These are phyloP conservation scores for Danionella cerebrum DNA, from an alignment of 2,113 vertebrate genomes.

Conservation along the genomic window DNA sequence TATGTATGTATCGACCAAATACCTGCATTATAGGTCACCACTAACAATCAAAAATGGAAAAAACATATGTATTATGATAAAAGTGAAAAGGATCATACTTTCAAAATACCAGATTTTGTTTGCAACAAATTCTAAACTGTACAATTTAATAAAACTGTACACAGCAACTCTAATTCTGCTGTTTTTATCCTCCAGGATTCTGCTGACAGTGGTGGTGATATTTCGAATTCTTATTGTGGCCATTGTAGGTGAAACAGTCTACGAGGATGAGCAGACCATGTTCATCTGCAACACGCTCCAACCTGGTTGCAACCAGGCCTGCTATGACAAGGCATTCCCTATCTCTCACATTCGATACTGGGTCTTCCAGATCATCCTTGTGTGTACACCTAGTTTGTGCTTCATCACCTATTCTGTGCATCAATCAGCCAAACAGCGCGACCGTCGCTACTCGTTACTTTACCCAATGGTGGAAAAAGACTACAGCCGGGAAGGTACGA, in stretches of 20 bases:
- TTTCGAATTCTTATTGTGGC: constrained; percentile 87
- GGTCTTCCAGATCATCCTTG: constrained; percentile 89
- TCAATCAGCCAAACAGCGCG: constrained; percentile 79
- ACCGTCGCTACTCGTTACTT: constrained; percentile 73
- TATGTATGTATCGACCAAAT: too few relatives aligned
- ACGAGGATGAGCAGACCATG: constrained; percentile 87
- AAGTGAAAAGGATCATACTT: too few relatives aligned
- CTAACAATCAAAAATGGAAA: too few relatives aligned
- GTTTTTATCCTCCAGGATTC: constrained; percentile 64
- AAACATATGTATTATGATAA: too few relatives aligned
- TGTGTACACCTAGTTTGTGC: constrained; percentile 84
- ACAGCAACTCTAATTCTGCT: background rate
- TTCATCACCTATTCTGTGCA: constrained; percentile 88
- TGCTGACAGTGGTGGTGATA: constrained; percentile 86
- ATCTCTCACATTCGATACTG: constrained; percentile 90
- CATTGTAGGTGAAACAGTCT: constrained; percentile 83
- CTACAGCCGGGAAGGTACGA: constrained; percentile 52
- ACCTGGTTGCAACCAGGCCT: constrained; percentile 84
- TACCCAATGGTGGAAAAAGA: constrained; percentile 72
- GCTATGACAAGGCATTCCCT: constrained; percentile 84
- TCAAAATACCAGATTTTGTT: too few relatives aligned
- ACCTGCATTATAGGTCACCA: too few relatives aligned
- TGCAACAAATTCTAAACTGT: too few relatives aligned
- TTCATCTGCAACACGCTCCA: constrained; percentile 86
- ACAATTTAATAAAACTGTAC: too few relatives aligned